Evolutionary conservation across 2,113 vertebrate species (phyloP).

Genomic region (Phaetusa simplex): DNA sequence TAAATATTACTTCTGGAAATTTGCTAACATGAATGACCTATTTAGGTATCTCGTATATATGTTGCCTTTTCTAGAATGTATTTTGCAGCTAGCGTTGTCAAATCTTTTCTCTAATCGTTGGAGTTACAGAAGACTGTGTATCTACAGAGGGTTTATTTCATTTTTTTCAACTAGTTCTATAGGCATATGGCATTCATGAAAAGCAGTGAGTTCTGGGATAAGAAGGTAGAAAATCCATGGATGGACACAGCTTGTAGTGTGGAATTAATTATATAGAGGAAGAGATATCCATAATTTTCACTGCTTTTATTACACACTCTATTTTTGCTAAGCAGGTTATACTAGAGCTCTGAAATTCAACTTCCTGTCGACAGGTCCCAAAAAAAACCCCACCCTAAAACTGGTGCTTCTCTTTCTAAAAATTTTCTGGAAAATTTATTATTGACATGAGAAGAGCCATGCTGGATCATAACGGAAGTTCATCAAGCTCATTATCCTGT

Average conservation of each 20-base stretch:
- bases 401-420: not conserved
- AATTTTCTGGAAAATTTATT: not conserved
- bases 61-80: not conserved
- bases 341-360: not conserved
- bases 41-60: not conserved
- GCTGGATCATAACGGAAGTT: not conserved
- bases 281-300: not conserved
- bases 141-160: not conserved
- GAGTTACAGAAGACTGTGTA: not conserved
- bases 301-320: not conserved
- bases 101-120: not conserved
- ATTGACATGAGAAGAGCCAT: not conserved
- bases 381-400: not conserved
- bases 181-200: not conserved
- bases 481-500: not conserved
- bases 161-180: not conserved
- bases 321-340: not conserved
- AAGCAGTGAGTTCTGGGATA: not conserved
- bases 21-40: not conserved
- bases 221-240: not conserved
- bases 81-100: not conserved
- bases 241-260: not conserved
- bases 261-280: not conserved
- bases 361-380: not conserved
- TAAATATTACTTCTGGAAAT: not conserved